Evolutionary conservation across 2,797 vertebrate species (phyloP).

Genomic region (Zonotrichia albicollis): DNA sequence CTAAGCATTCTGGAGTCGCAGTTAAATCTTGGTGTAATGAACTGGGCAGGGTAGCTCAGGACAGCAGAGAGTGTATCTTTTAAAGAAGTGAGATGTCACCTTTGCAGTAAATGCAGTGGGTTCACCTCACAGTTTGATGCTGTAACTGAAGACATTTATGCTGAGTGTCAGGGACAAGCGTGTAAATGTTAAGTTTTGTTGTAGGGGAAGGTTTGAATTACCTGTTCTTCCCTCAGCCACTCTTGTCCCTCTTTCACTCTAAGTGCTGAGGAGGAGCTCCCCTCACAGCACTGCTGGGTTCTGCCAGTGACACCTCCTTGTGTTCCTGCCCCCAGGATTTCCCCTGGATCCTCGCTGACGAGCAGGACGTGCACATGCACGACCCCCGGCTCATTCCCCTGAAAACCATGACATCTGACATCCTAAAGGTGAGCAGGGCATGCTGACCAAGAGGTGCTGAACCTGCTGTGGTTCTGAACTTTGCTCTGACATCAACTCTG

Average conservation of each 20-base stretch:
- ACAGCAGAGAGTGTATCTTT: neutral
- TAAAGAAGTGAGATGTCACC: neutral
- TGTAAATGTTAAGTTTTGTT: neutral
- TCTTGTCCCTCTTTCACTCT: neutral
- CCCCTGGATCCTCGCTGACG: constrained; percentile 96
- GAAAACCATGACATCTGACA: constrained; percentile 97
- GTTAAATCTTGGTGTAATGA: neutral
- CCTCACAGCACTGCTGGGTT: neutral
- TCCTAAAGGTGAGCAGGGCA: constrained; percentile 85
- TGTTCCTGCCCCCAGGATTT: constrained; percentile 83
- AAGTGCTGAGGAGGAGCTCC: neutral
- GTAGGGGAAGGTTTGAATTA: neutral
- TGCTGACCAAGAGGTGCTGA: neutral
- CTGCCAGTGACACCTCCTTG: neutral
- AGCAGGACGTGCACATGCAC: constrained; percentile 95
- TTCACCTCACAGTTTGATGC: neutral
- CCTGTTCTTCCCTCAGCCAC: neutral
- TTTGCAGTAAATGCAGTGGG: neutral
- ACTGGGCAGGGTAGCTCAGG: neutral
- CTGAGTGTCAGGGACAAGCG: fast-evolving
- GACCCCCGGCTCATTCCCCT: constrained; percentile 93
- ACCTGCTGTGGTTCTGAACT: neutral
- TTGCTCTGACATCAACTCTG: neutral
- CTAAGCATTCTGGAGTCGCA: neutral
- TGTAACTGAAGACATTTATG: neutral